Evolutionary conservation across 2,888 invertebrate genomes (phyloP).

Genomic region (Melangyna quadrimaculata): DNA sequence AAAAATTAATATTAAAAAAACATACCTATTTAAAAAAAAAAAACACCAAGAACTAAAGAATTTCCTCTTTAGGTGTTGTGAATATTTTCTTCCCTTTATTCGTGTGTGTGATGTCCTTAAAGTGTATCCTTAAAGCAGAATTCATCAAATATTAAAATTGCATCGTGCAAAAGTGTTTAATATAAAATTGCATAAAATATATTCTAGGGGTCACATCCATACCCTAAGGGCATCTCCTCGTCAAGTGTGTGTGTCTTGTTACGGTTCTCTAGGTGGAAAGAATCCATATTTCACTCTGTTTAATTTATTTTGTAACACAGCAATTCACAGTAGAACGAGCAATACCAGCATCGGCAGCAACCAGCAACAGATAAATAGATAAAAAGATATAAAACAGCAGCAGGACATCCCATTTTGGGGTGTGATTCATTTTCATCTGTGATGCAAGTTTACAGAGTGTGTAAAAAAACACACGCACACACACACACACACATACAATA

Average conservation of each 20-base stretch:
- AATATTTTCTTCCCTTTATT: background rate
- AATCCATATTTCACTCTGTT: slow-evolving; percentile 33
- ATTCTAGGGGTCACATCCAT: background rate
- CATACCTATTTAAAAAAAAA: too few species aligned
- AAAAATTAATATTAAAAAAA: too few species aligned
- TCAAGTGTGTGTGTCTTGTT: background rate
- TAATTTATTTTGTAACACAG: slow-evolving; percentile 38
- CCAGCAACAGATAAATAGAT: background rate
- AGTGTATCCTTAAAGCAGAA: background rate
- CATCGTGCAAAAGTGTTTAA: background rate
- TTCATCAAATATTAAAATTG: background rate
- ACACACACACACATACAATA: background rate
- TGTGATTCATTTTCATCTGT: slow-evolving; percentile 20
- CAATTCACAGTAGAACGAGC: slow-evolving; percentile 5
- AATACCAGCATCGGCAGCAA: slow-evolving; percentile 8
- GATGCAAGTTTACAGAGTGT: background rate
- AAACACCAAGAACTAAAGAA: background rate
- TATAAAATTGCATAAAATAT: slow-evolving; percentile 9
- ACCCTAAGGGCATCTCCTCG: background rate
- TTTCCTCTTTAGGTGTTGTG: background rate
- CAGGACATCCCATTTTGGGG: slow-evolving; percentile 29
- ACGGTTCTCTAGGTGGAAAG: slow-evolving; percentile 17
- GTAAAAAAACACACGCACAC: background rate
- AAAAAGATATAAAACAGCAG: background rate
- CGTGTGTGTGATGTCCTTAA: background rate